Base-by-base conservation (phyloP, 1,140 invertebrate species). In the Caerostris darwini region DNA sequence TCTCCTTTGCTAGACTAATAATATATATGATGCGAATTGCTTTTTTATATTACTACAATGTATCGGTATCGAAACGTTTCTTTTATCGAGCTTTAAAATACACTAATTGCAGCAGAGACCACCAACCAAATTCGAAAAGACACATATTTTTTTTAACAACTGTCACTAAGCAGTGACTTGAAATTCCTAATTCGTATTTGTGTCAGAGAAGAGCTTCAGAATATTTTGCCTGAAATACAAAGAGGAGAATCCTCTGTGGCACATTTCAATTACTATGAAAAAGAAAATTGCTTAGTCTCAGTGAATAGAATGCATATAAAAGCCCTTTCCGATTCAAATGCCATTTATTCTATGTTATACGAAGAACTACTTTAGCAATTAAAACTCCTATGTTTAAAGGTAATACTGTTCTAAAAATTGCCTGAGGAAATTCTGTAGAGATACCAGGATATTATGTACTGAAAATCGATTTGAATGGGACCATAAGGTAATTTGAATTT, bases 361-460 rank as follows among this genome's bases (percentile, higher is more conserved):
- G 82, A 85, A 58, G 56, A 85, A 58, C 17, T 57, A 58, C 57
- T 3, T n/a, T 12, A 7, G 17, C 10, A 19, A 19, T 58, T 85
- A 17, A 85, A 85, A n/a, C 82, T 57, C 82, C 14, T 19, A 85
- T 58, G 82, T 58, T 85, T 85, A 57, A n/a, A n/a, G n/a, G n/a
- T n/a, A n/a, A n/a, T n/a, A n/a, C n/a, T n/a, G n/a, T n/a, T 85
- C 54, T 58, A 56, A 57, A 58, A 17, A 19, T 12, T 19, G 7
- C 82, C 1, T 58, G 17, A n/a, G 54, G 56, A 57, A 85, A 59
- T 7, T 5, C 56, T 85, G 82, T 85, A 58, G 17, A 12, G 2
- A 34, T 56, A 4, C 58, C 82, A 5, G 82, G 82, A 85, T 50
- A 50, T 7, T 56, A 56, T 85, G 82, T 85, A n/a, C 58, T 19